Percentiles rank a stretch among this genome's conserved stretches.
Conservation (phyloP, 2,888 invertebrate species). For the Leptopilina myrica region DNA sequence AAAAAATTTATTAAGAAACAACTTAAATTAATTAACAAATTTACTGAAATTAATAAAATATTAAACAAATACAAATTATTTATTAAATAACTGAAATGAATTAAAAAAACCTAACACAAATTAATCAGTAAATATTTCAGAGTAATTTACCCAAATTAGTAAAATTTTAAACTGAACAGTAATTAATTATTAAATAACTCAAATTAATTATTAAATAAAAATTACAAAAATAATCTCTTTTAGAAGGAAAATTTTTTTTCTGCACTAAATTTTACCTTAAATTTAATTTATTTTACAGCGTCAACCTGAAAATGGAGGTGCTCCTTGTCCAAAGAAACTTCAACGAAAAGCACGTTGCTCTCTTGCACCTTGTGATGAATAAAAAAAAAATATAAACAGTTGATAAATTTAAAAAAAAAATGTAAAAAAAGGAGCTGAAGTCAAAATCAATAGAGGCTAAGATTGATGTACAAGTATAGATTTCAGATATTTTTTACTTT, state of each 20-base stretch:
- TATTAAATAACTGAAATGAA: too few species aligned
- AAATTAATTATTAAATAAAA: neutral
- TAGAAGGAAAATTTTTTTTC: slow-evolving; percentile 7
- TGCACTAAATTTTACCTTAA: slow-evolving; percentile 44
- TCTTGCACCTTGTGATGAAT: slow-evolving; percentile 69
- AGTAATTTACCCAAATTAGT: too few species aligned
- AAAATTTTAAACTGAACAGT: too few species aligned
- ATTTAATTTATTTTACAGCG: slow-evolving; percentile 71
- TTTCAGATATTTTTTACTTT: slow-evolving; percentile 4
- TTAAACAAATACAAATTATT: too few species aligned
- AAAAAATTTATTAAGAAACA: too few species aligned
- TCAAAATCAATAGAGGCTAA: slow-evolving; percentile 32
- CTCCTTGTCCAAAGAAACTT: slow-evolving; percentile 81
- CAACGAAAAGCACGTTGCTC: slow-evolving; percentile 81
- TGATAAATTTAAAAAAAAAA: neutral
- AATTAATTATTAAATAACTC: slow-evolving; percentile 50
- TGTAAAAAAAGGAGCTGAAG: neutral
- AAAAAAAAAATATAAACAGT: slow-evolving; percentile 1
- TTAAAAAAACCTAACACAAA: too few species aligned
- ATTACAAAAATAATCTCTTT: neutral
- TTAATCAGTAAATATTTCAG: too few species aligned
- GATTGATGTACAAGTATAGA: neutral
- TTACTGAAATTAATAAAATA: too few species aligned
- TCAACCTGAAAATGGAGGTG: slow-evolving; percentile 82
- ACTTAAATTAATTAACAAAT: too few species aligned